A percentile compares a stretch with the other conserved stretches of the same genome.
These are phyloP conservation scores for Eurosta solidaginis DNA, from an alignment of 1,140 invertebrate species.

Conservation along the genomic window DNA sequence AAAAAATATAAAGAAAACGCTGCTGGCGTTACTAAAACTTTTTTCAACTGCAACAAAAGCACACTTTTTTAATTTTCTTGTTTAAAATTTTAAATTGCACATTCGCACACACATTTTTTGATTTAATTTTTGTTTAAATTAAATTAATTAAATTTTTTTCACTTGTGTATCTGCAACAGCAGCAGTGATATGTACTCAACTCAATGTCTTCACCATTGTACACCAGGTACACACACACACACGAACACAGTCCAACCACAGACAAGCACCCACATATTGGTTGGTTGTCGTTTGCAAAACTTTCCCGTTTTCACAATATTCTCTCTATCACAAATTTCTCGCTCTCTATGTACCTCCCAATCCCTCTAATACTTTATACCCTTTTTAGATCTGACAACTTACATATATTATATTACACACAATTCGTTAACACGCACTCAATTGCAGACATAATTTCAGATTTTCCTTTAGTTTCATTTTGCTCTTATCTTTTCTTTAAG, in stretches of 20 bases:
- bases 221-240: not conserved
- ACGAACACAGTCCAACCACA: not conserved
- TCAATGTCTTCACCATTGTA: not conserved
- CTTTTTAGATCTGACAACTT: not conserved
- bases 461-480: not conserved
- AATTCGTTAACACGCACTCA: not conserved
- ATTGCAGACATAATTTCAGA: not conserved
- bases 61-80: not conserved
- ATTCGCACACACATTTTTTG: too few relatives aligned
- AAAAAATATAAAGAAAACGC: not conserved
- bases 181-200: not conserved
- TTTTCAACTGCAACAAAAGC: not conserved
- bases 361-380: too few relatives aligned
- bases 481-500: not conserved
- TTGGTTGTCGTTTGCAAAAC: not conserved
- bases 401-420: not conserved
- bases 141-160: not conserved
- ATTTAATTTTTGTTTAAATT: not conserved
- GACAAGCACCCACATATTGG: too few relatives aligned
- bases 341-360: too few relatives aligned
- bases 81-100: too few relatives aligned
- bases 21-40: not conserved
- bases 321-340: slow-evolving; percentile 2
- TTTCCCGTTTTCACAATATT: too few relatives aligned
- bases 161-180: not conserved